phyloP scores from a whole-genome alignment of 2,113 vertebrate genomes.

The Hydropotes inermis region DNA sequence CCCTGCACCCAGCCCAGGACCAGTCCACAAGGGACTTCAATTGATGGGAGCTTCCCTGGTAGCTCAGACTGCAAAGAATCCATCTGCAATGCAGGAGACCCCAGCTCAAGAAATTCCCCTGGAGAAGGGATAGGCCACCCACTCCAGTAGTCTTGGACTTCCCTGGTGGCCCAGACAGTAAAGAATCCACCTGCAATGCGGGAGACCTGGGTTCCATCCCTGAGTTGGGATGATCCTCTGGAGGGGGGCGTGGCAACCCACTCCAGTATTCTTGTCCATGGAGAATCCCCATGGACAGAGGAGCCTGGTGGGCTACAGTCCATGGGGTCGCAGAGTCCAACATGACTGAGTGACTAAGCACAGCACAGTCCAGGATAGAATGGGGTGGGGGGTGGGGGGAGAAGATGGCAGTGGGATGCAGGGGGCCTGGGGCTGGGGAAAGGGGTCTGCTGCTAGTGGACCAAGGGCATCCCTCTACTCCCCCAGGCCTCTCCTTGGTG shows the following conservation, averaged over 20 bases:
- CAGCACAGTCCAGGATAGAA: background rate
- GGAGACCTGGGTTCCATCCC: background rate
- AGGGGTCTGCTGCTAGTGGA: background rate
- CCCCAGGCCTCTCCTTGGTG: constrained; percentile 90
- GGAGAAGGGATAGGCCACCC: background rate
- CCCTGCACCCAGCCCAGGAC: background rate
- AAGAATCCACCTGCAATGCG: background rate
- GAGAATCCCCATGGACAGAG: background rate
- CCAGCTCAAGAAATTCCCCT: background rate
- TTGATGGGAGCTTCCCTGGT: background rate
- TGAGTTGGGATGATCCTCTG: background rate
- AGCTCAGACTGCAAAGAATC: background rate
- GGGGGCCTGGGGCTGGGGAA: background rate
- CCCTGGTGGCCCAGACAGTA: background rate
- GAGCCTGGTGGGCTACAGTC: background rate
- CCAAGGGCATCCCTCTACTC: background rate
- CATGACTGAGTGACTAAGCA: background rate
- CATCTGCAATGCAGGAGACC: background rate
- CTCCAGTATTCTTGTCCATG: background rate
- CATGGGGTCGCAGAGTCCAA: background rate
- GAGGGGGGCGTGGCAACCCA: background rate
- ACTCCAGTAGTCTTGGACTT: background rate
- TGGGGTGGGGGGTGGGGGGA: background rate
- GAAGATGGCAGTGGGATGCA: background rate
- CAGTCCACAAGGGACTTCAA: background rate